phyloP scores from a whole-genome alignment of 2,113 vertebrate genomes.

The Elanoides forficatus region DNA sequence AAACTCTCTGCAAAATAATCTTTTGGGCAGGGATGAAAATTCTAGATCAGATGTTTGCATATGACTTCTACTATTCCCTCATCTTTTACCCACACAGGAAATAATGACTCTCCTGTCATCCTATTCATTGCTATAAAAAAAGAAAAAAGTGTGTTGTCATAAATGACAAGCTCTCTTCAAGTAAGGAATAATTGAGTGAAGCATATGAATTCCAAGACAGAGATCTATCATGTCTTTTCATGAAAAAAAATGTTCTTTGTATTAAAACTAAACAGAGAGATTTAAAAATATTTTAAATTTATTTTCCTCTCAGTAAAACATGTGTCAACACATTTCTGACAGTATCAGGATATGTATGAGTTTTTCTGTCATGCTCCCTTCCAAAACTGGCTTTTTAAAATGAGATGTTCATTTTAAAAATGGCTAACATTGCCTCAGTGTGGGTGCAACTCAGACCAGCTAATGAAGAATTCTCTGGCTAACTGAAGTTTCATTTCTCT shows the following conservation, averaged over 20 bases:
- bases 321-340: background rate
- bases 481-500: background rate
- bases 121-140: conserved; percentile 48
- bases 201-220: background rate
- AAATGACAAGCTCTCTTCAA: background rate
- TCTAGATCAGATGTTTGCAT: background rate
- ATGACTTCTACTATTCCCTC: background rate
- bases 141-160: conserved; percentile 1
- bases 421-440: background rate
- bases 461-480: background rate
- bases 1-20: background rate
- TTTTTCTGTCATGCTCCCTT: background rate
- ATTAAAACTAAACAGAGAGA: background rate
- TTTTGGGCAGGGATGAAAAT: background rate
- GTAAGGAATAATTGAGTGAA: background rate
- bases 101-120: conserved; percentile 48
- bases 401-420: background rate
- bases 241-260: background rate
- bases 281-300: background rate
- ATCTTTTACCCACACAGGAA: conserved; percentile 9
- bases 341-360: background rate
- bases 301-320: background rate
- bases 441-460: background rate
- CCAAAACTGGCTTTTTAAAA: background rate
- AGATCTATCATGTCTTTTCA: background rate